These are phyloP conservation scores for Hydrocynus forskahlii DNA, from an alignment of 2,797 vertebrate species.

Conservation along the genomic window DNA sequence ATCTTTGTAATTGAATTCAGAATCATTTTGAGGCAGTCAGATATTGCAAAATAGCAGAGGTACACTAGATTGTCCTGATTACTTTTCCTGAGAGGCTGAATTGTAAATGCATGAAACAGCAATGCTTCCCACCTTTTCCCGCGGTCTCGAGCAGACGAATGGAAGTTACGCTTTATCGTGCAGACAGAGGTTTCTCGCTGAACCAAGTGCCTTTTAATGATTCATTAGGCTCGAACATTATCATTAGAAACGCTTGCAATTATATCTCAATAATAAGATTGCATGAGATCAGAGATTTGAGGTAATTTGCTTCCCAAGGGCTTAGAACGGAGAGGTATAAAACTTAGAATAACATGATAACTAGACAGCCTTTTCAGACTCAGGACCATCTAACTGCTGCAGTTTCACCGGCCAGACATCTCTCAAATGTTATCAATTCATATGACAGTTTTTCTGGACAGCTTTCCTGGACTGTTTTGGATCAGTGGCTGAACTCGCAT, in stretches of 20 bases:
- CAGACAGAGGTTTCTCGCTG: constrained; percentile 9
- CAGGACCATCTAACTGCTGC: constrained; percentile 39
- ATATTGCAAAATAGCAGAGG: not conserved
- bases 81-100: constrained; percentile 3
- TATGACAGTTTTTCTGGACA: constrained; percentile 26
- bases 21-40: not conserved
- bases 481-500: constrained; percentile 38
- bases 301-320: constrained; percentile 26
- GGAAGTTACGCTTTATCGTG: constrained; percentile 16
- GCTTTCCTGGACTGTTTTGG: constrained; percentile 42
- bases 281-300: constrained; percentile 11
- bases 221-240: constrained; percentile 37
- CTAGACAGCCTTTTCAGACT: constrained; percentile 41
- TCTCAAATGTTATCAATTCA: constrained; percentile 38
- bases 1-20: constrained; percentile 9
- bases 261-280: constrained; percentile 31
- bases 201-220: constrained; percentile 44
- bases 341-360: constrained; percentile 37
- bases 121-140: constrained; percentile 5
- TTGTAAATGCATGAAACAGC: constrained; percentile 7
- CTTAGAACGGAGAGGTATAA: constrained; percentile 29
- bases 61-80: constrained; percentile 1
- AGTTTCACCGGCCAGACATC: constrained; percentile 21
- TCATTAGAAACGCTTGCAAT: constrained; percentile 29
- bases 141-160: constrained; percentile 1